Percentiles rank a stretch among this genome's conserved stretches.
phyloP scores from a whole-genome alignment of 2,888 invertebrate genomes.

The Pheosia tremula region DNA sequence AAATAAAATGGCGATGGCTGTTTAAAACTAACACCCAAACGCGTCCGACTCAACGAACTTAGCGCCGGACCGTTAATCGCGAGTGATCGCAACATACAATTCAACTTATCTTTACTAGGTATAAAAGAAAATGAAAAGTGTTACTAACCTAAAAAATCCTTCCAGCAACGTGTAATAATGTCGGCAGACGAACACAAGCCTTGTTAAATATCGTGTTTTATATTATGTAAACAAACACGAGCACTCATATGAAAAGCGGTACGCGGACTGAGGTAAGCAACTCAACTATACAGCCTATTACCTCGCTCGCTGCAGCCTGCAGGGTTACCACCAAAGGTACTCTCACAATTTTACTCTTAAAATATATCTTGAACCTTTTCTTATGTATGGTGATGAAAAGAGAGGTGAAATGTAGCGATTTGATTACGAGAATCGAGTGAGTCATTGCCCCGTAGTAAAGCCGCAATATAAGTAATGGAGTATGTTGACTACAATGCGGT shows the following conservation, averaged over 20 bases:
- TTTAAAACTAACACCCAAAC: constrained; percentile 23
- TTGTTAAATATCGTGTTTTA: constrained; percentile 27
- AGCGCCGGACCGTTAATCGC: constrained; percentile 24
- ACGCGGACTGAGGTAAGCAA: constrained; percentile 34
- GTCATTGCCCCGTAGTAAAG: constrained; percentile 43
- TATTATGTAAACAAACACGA: constrained; percentile 15
- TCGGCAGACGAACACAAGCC: constrained; percentile 30
- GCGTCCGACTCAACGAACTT: constrained; percentile 24
- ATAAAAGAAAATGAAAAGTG: constrained; percentile 3
- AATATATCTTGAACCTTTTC: constrained; percentile 18
- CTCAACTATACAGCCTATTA: constrained; percentile 23
- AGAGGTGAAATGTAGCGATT: constrained; percentile 34
- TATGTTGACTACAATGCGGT: constrained; percentile 22
- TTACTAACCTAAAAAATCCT: constrained; percentile 30
- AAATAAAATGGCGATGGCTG: constrained; percentile 10
- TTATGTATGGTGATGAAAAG: constrained; percentile 15
- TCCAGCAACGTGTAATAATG: constrained; percentile 20
- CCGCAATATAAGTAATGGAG: constrained; percentile 19
- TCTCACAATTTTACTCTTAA: constrained; percentile 25
- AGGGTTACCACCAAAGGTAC: constrained; percentile 29
- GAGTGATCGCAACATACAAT: background rate
- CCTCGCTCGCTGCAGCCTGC: constrained; percentile 19
- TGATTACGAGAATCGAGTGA: constrained; percentile 37
- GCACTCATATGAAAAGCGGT: constrained; percentile 24
- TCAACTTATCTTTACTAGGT: no score